A percentile compares a stretch with the other conserved stretches of the same genome.
Conservation (phyloP, 2,888 invertebrate species). For the Pilophorus perplexus region DNA sequence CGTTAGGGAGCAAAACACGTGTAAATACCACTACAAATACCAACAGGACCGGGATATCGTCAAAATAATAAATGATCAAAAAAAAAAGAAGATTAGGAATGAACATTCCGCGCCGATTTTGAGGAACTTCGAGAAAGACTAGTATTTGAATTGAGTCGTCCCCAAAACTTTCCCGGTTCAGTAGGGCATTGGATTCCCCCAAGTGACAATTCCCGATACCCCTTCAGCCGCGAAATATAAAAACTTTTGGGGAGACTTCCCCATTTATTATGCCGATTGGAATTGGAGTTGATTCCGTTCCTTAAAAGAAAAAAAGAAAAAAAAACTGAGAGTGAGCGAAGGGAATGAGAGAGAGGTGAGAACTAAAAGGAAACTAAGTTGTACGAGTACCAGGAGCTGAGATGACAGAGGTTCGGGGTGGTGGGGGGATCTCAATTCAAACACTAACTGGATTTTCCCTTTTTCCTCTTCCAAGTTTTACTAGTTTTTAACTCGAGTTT, state of each 20-base stretch:
- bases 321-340: background rate
- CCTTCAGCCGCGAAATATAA: background rate
- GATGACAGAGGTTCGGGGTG: background rate
- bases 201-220: background rate
- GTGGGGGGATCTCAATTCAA: constrained; percentile 4
- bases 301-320: background rate
- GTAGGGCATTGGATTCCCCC: constrained; percentile 18
- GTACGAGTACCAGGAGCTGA: too few species aligned
- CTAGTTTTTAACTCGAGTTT: constrained; percentile 39
- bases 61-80: too few species aligned
- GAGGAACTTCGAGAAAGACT: too few species aligned
- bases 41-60: too few species aligned
- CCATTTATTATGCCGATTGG: constrained; percentile 34
- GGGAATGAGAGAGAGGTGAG: constrained; percentile 4
- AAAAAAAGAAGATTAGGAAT: too few species aligned
- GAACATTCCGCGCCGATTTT: too few species aligned
- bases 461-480: constrained; percentile 24
- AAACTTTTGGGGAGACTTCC: background rate
- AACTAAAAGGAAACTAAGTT: constrained; percentile 24
- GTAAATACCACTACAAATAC: too few species aligned
- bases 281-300: constrained; percentile 17
- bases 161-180: constrained; percentile 15
- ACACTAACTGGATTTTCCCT: constrained; percentile 34
- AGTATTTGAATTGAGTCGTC: too few species aligned
- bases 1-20: too few species aligned